Base-by-base conservation (phyloP, 1,140 invertebrate species). In the Zaprionus ghesquierei region DNA sequence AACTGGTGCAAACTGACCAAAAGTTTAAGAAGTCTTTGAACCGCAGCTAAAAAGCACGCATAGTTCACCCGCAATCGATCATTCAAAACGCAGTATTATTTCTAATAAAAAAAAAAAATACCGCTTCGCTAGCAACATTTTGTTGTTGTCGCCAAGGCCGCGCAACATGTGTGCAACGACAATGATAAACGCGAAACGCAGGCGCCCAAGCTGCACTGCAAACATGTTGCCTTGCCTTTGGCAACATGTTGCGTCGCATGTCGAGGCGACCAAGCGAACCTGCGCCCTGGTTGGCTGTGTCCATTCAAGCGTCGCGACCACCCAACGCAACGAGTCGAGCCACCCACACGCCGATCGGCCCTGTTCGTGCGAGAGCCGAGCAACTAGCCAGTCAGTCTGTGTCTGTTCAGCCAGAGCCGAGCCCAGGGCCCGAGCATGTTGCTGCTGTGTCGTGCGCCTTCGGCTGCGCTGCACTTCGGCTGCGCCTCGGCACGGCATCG, bases 231-330 rank as follows among this genome's bases (percentile, higher is more conserved):
- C 15, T 6, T 10, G 35, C 70, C 56, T 56, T 73, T 53, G 33
- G 69, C 70, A 73, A 33, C 63, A 55, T 60, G 33, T 33, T 38
- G 68, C 68, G 18, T 64, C 35, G 49, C 22, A 6, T n/a, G n/a
- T n/a, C n/a, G n/a, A n/a, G n/a, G n/a, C n/a, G n/a, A n/a, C n/a
- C 12, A 25, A 25, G 5, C 25, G 25, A 3, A 25, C 27, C 1
- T 38, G 68, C 68, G 25, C 69, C 51, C 58, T 78, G 76, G 76
- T 79, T 79, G 76, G 76, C 76, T 78, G 75, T 75, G 71, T 61
- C n/a, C 51, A 51, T 50, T 59, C 27, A 71, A 65, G 56, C 76
- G 27, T 27, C 55, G 33, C 27, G 5, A 8, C 35, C 23, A 56
- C 41, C 13, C 18, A 66, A n/a, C 15, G 12, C 33, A 23, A 27